Base-by-base conservation (phyloP, 2,797 vertebrate species). In the Cichlasoma orientale region DNA sequence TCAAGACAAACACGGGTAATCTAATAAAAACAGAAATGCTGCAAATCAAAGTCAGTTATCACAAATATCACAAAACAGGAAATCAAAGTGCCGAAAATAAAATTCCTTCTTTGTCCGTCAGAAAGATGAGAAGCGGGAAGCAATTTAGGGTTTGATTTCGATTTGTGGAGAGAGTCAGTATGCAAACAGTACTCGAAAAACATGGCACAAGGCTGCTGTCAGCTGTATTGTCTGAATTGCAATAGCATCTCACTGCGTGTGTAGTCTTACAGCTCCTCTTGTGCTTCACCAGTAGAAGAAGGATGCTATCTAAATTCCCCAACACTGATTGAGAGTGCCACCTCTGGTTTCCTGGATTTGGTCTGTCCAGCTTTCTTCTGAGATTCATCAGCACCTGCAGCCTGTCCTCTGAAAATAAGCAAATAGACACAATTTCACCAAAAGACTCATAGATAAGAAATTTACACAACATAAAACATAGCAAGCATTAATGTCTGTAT, bases 261-360 rank as follows among this genome's bases (percentile, higher is more conserved):
- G 56, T 18, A 19, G 18, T 50, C 52, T 72, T 47, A 58, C 4
- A 78, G 56, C 73, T 71, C 75, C 61, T 72, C 74, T 56, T 76
- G 69, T 78, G 77, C 63, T 75, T 59, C 58, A 56, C 27, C 47
- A 44, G 5, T 19, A 14, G n/a, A 56, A 71, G 61, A 27, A 10
- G 31, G 70, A 21, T 53, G 77, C 84, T 95, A 95, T 94, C 93
- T 95, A 88, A 96, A 96, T 8, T 88, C 89, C 25, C 95, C 94
- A 7, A 96, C 96, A 14, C 87, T 96, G 88, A 96, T 96, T 1
- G 96, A 96, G 61, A 96, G 93, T n/a, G 92, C 92, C 88, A 95
- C 93, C 90, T 96, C 96, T 76, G 94, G 93, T 84, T 95, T 96
- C 79, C 95, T 94, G 77, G 81, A 70, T 88, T 95, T 96, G 75